Evolutionary conservation across 2,797 vertebrate genomes (phyloP), one percentile per base, ranked within the genome.

Genomic region (Limnodromus scolopaceus): DNA sequence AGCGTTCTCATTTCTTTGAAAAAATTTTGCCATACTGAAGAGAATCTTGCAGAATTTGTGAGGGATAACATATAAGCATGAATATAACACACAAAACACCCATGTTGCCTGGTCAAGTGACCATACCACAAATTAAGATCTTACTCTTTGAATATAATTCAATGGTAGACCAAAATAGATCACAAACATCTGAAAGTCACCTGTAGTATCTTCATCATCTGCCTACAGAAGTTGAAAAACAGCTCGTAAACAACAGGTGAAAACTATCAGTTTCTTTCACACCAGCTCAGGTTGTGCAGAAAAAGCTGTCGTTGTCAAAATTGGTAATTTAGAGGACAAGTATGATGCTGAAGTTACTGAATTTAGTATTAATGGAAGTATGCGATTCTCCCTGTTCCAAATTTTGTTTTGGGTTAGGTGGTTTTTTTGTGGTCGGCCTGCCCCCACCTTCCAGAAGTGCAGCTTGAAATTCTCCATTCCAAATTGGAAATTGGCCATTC

Each of bases 291-390:
- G 39, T 1, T 28, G 39, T 39, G 30, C 66, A 83, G 51, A 70
- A 69, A 54, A 78, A 28, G 19, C 36, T 46, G 18, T 25, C 54
- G n/a, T 3, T 74, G 45, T 39, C 68, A 60, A 20, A 63, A 41
- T 0, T 10, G 6, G 51, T 12, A 88, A 86, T 0, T 6, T 17
- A 80, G 15, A 20, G 12, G 24, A 5, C 9, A 66, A 79, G 2
- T 9, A 65, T 5, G 46, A 72, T 36, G 11, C n/a, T 69, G 30
- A 89, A 79, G 23, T 54, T 91, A 48, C 41, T 65, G 58, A 61
- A 46, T 54, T 79, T 41, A 71, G 1, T 27, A 54, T 32, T 79
- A 69, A 12, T 30, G 19, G 30, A 48, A 54, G 20, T 24, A 41
- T 4, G 28, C 51, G 55, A 32, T 72, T 72, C 63, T 94, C 38